Evolutionary conservation across 2,113 vertebrate species (phyloP), one percentile per base, ranked within the genome.

Genomic region (Geococcyx californianus): DNA sequence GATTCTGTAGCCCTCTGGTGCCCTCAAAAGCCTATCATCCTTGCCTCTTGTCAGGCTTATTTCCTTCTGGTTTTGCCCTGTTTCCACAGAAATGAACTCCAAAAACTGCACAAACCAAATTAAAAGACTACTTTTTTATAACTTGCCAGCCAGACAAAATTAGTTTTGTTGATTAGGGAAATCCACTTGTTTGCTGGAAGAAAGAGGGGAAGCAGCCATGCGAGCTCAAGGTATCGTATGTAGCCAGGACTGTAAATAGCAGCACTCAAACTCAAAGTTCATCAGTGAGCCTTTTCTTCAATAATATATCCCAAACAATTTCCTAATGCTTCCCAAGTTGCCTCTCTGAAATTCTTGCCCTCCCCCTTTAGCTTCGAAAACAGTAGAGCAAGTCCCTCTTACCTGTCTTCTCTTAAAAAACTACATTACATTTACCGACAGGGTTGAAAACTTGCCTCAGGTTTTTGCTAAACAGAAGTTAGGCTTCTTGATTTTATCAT

Each of bases 111-210:
- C 26, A 49, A 89, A 12, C 19, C 19, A 89, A 93, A 82, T 60
- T 47, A 76, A 51, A 95, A 83, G 26, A 54, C 40, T 31, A 73
- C 33, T 51, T 59, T 91, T 91, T 83, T 80, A 17, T 45, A 73
- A 69, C 54, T 87, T 78, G 19, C 58, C 49, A 91, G 36, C 49
- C 81, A 80, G 76, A 70, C 51, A 85, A 69, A 87, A 89, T 68
- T 76, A 87, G 42, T 91, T 93, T 80, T 91, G 90, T 84, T 96
- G 94, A 87, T 89, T 66, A 83, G 87, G 78, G 70, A 91, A 89
- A 92, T 85, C 36, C 3, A 1, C 51, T 94, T 84, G 36, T 91
- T 79, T 91, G 38, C 42, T 91, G 55, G 34, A 79, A 87, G 67
- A 75, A 68, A 76, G 78, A 68, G 0, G 0, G 81, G 86, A 91